Evolutionary conservation across 2,797 vertebrate genomes (phyloP).

Genomic region (Sitta carolinensis): DNA sequence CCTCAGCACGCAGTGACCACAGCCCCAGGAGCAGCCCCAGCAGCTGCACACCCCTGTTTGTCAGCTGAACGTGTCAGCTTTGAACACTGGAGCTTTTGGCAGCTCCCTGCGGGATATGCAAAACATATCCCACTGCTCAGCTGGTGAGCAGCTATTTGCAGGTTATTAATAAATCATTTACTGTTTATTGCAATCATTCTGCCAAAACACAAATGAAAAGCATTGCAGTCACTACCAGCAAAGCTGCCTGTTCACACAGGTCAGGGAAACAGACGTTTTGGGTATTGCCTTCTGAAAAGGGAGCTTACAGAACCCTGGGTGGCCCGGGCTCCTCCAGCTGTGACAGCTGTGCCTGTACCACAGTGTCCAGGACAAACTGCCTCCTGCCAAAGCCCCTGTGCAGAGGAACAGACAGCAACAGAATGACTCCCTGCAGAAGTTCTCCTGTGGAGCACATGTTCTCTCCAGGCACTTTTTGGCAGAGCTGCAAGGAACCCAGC

Average conservation of each 20-base stretch:
- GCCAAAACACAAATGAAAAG: neutral
- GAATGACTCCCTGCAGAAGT: neutral
- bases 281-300: neutral
- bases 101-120: neutral
- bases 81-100: neutral
- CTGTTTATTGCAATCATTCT: neutral
- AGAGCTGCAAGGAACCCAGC: neutral
- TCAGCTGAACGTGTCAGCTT: neutral
- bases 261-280: neutral
- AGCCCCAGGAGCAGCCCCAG: neutral
- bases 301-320: neutral
- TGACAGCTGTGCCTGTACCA: neutral
- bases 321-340: neutral
- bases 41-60: neutral
- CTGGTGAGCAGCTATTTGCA: neutral
- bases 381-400: neutral
- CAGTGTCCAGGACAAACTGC: neutral
- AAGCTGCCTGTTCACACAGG: neutral
- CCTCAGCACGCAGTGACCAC: neutral
- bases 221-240: neutral
- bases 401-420: neutral
- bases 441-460: neutral
- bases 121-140: neutral
- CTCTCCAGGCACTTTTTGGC: neutral
- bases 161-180: slow-evolving; percentile 28